Conservation (phyloP, 1,140 invertebrate species). For the Drosophila sp. region DNA sequence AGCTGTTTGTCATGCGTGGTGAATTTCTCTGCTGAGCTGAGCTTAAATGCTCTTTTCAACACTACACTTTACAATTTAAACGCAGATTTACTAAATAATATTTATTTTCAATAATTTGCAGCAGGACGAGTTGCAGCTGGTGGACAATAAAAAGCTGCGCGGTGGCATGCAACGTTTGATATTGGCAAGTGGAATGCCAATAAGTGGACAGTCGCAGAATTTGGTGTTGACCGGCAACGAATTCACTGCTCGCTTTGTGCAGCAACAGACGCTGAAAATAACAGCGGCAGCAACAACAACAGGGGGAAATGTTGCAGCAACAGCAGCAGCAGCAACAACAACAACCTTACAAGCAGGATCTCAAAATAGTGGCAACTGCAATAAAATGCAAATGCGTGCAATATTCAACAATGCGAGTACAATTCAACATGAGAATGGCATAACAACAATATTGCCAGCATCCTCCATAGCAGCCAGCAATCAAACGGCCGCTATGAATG, state of each 20-base stretch:
- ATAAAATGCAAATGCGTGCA: conserved; percentile 80
- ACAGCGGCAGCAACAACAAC: conserved; percentile 19
- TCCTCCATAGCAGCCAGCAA: conserved; percentile 74
- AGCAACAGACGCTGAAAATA: conserved; percentile 46
- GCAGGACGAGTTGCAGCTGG: conserved; percentile 68
- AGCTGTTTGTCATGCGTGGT: background rate
- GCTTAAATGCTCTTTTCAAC: background rate
- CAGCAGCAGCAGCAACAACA: conserved; percentile 4
- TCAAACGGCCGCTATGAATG: conserved; percentile 79
- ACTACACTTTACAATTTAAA: too few species aligned
- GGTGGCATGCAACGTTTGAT: conserved; percentile 66
- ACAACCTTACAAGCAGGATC: conserved; percentile 49
- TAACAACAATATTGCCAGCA: conserved; percentile 78
- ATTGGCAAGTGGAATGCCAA: conserved; percentile 74
- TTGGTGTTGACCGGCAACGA: conserved; percentile 78
- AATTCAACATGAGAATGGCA: conserved; percentile 81
- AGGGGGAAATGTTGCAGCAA: background rate
- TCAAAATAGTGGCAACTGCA: conserved; percentile 62
- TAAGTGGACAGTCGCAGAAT: conserved; percentile 74
- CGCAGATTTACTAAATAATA: background rate
- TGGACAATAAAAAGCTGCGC: conserved; percentile 45
- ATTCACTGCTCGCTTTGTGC: conserved; percentile 73
- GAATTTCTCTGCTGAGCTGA: background rate
- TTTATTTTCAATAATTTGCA: conserved; percentile 12
- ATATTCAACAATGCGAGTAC: conserved; percentile 75